Percentiles rank a stretch among this genome's conserved stretches.
Conservation (phyloP, 2,797 vertebrate species). For the Gorsachius magnificus region DNA sequence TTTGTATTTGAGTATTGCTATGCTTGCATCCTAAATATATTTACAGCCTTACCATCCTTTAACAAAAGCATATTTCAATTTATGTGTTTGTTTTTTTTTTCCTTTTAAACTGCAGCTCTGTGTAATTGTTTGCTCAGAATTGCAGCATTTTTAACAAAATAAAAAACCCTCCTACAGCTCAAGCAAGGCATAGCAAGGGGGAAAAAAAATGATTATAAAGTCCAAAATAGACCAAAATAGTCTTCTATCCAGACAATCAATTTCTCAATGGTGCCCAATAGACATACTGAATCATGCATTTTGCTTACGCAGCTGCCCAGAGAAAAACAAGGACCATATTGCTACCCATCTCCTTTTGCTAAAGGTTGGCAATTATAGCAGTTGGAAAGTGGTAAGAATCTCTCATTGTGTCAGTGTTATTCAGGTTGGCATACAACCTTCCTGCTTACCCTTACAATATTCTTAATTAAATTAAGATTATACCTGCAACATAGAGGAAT, state of each 20-base stretch:
- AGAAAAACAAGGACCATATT: conserved; percentile 30
- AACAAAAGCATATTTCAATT: background rate
- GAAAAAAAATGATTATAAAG: background rate
- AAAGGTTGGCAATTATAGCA: conserved; percentile 41
- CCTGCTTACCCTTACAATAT: background rate
- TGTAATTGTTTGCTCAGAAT: background rate
- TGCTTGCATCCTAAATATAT: background rate
- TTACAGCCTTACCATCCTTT: background rate
- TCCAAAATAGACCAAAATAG: background rate
- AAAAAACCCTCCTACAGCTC: background rate
- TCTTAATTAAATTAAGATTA: conserved; percentile 28
- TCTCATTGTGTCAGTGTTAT: conserved; percentile 45
- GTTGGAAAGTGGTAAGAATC: background rate
- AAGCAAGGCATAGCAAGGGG: background rate
- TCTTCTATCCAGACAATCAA: background rate
- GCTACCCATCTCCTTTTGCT: conserved; percentile 10
- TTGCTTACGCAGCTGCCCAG: conserved; percentile 41
- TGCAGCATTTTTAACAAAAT: background rate
- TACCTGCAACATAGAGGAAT: background rate
- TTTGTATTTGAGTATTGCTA: background rate
- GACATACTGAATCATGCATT: background rate
- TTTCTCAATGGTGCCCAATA: conserved; percentile 1
- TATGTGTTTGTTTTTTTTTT: background rate
- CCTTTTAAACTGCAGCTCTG: background rate
- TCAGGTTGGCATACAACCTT: background rate